phyloP scores from a whole-genome alignment of 2,888 invertebrate species.

The Colletes collaris region DNA sequence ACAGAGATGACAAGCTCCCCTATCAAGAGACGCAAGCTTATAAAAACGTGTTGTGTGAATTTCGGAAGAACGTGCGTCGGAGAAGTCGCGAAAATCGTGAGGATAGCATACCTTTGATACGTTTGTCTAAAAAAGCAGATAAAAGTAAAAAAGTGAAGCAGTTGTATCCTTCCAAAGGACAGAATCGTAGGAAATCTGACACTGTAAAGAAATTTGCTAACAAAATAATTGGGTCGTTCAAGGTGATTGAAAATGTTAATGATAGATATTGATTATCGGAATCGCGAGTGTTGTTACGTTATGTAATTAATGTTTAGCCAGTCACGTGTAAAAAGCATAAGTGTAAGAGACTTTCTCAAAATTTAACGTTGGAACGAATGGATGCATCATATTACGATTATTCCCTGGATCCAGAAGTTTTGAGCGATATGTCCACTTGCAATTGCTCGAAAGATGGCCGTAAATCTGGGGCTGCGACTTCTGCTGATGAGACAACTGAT shows the following conservation, averaged over 20 bases:
- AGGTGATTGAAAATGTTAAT: constrained; percentile 50
- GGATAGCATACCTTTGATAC: constrained; percentile 24
- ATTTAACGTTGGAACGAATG: not conserved
- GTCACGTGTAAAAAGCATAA: not conserved
- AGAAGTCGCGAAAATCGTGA: constrained; percentile 12
- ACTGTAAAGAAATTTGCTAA: constrained; percentile 43
- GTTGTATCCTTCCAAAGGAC: constrained; percentile 58
- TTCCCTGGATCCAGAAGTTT: constrained; percentile 33
- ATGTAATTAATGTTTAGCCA: constrained; percentile 15
- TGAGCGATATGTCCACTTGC: constrained; percentile 40
- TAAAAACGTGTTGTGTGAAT: constrained; percentile 65
- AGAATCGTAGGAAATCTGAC: constrained; percentile 11
- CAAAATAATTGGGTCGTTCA: constrained; percentile 59
- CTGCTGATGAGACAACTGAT: constrained; percentile 65
- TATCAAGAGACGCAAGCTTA: constrained; percentile 72
- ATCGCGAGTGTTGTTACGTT: not conserved
- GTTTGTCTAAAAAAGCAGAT: constrained; percentile 52
- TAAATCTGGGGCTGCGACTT: constrained; percentile 41
- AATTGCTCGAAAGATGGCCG: constrained; percentile 29
- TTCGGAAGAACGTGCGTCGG: constrained; percentile 42
- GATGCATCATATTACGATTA: not conserved
- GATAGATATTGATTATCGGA: not conserved
- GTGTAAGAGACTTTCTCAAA: not conserved
- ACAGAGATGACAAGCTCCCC: constrained; percentile 40
- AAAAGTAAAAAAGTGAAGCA: constrained; percentile 64